Base-by-base conservation (phyloP, 2,888 invertebrate genomes). In the Phaonia tiefii region DNA sequence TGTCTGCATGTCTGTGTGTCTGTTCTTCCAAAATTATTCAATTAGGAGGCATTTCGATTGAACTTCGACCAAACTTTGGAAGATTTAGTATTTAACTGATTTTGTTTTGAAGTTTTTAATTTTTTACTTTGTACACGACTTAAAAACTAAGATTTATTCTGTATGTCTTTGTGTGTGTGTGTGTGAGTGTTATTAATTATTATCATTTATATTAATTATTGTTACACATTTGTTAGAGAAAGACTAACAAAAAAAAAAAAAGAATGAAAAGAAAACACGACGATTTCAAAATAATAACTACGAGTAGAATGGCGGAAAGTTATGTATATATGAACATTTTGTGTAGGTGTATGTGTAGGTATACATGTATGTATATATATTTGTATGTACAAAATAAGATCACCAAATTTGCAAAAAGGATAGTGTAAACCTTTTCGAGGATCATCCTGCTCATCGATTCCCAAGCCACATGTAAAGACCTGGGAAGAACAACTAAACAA, bases 141-240 rank as follows among this genome's bases (percentile, higher is more conserved):
- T 81, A 81, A 10, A n/a, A 78, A 49, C 75, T 81, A 78, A 66
- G 22, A 51, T 39, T 17, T 58, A 44, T 26, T 7, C 13, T 58
- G 25, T 58, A 26, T 58, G n/a, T n/a, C n/a, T n/a, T n/a, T n/a
- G n/a, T n/a, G n/a, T n/a, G n/a, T n/a, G n/a, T n/a, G n/a, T n/a
- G n/a, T n/a, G n/a, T n/a, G n/a, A n/a, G n/a, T n/a, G n/a, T 37
- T 58, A 25, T 70, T 63, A 44, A 44, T 73, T 46, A 69, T 69
- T 70, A 74, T 73, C 39, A 58, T 58, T 76, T 58, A 76, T 73
- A 80, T 71, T 79, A 79, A 79, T 79, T 79, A 79, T 79, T 79
- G 79, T 79, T 79, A 79, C 79, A 74, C 39, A 79, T 65, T 46
- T 74, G 44, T 79, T 31, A 5, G 31, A 31, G 31, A 31, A 31